A percentile compares a stretch with the other conserved stretches of the same genome.
These are phyloP conservation scores for Dasyprocta punctata DNA, from an alignment of 2,113 vertebrate genomes.

Conservation along the genomic window DNA sequence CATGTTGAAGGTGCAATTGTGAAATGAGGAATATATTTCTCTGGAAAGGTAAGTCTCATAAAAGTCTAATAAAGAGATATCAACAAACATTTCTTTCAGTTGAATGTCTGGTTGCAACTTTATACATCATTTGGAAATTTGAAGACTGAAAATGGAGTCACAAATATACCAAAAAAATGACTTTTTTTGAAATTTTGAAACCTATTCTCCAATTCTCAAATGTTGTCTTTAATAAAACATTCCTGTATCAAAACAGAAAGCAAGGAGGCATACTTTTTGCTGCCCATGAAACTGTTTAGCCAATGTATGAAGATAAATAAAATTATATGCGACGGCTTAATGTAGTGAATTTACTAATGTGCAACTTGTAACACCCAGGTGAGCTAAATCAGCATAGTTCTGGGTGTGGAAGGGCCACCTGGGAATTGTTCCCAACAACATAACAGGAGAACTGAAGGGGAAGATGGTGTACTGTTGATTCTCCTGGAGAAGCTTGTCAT, in stretches of 20 bases:
- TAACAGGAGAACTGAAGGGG: not conserved
- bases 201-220: not conserved
- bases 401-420: not conserved
- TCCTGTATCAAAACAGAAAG: not conserved
- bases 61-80: not conserved
- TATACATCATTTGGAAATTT: not conserved
- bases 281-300: not conserved
- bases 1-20: not conserved
- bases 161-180: not conserved
- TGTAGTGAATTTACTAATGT: not conserved
- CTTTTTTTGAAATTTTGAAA: not conserved
- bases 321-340: not conserved
- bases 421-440: not conserved
- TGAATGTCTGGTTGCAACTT: not conserved
- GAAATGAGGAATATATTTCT: not conserved
- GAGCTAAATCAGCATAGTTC: not conserved
- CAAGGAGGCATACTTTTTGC: not conserved
- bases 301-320: not conserved
- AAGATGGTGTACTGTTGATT: not conserved
- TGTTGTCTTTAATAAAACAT: not conserved
- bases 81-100: not conserved
- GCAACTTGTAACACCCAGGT: not conserved
- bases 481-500: not conserved
- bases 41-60: not conserved
- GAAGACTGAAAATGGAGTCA: not conserved